These are phyloP conservation scores for Pachymerium ferrugineum DNA, from an alignment of 2,888 invertebrate genomes.

Conservation along the genomic window DNA sequence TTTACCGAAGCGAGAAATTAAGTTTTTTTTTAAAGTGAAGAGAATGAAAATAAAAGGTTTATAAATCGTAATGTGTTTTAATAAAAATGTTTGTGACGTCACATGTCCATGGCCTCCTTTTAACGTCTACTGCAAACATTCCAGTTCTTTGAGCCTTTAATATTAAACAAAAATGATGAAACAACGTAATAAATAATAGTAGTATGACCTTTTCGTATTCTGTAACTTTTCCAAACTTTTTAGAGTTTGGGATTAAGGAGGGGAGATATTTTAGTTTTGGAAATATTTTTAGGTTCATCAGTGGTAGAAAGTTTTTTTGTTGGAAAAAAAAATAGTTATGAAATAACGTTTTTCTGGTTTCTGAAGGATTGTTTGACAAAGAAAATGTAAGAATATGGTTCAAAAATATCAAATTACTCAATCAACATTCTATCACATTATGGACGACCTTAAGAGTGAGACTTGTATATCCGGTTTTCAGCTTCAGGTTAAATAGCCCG, in stretches of 20 bases:
- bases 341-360: too few relatives aligned
- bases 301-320: too few relatives aligned
- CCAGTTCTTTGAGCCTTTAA: conserved; percentile 1
- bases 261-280: too few relatives aligned
- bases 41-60: neutral
- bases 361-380: too few relatives aligned
- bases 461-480: neutral
- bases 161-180: neutral
- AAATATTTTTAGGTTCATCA: too few relatives aligned
- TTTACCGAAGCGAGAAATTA: too few relatives aligned
- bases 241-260: too few relatives aligned
- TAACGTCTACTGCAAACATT: neutral
- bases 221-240: too few relatives aligned
- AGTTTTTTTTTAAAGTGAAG: too few relatives aligned
- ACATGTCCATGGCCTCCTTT: conserved; percentile 4
- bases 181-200: too few relatives aligned
- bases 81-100: neutral
- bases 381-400: too few relatives aligned
- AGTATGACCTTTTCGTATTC: too few relatives aligned
- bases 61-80: neutral
- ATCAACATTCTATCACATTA: conserved; percentile 4
- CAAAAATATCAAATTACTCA: conserved; percentile 13
- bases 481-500: neutral
- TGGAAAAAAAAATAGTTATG: neutral
- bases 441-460: neutral